These are phyloP conservation scores for Eulithis testata DNA, from an alignment of 2,888 invertebrate genomes.

Conservation along the genomic window DNA sequence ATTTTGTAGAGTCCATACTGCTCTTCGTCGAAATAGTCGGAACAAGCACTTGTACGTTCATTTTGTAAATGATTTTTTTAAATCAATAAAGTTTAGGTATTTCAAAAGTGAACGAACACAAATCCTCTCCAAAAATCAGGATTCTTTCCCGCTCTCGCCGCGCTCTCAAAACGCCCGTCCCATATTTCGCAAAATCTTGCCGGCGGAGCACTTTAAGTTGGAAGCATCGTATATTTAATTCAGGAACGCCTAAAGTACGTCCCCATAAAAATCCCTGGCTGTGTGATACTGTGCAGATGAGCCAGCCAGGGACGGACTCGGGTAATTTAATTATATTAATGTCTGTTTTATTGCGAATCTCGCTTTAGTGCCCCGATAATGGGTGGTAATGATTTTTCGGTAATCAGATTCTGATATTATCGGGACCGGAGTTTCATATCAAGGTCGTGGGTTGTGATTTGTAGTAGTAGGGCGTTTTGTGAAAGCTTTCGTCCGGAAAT, in stretches of 20 bases:
- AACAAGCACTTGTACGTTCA: too few relatives aligned
- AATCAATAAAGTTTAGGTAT: neutral
- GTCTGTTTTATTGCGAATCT: constrained; percentile 82
- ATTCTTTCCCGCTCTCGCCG: constrained; percentile 22
- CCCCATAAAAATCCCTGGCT: constrained; percentile 79
- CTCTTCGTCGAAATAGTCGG: too few relatives aligned
- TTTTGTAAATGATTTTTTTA: too few relatives aligned
- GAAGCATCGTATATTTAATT: constrained; percentile 81
- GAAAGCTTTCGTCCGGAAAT: too few relatives aligned
- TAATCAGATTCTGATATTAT: constrained; percentile 52
- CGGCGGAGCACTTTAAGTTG: constrained; percentile 78
- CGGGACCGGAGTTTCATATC: constrained; percentile 17
- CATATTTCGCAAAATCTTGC: constrained; percentile 81
- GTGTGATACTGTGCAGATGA: constrained; percentile 83
- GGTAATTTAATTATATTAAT: constrained; percentile 79
- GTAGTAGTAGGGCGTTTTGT: neutral
- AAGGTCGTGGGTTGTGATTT: constrained; percentile 11
- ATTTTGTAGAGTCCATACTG: too few relatives aligned
- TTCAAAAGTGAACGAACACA: neutral
- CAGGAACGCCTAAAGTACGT: constrained; percentile 77
- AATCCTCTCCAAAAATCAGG: constrained; percentile 22
- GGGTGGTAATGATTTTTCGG: constrained; percentile 71
- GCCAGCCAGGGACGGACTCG: constrained; percentile 73
- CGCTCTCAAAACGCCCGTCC: constrained; percentile 43
- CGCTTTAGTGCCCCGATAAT: constrained; percentile 74